Evolutionary conservation across 2,888 invertebrate genomes (phyloP), one percentile per base, ranked within the genome.

Genomic region (Athalia circularis): DNA sequence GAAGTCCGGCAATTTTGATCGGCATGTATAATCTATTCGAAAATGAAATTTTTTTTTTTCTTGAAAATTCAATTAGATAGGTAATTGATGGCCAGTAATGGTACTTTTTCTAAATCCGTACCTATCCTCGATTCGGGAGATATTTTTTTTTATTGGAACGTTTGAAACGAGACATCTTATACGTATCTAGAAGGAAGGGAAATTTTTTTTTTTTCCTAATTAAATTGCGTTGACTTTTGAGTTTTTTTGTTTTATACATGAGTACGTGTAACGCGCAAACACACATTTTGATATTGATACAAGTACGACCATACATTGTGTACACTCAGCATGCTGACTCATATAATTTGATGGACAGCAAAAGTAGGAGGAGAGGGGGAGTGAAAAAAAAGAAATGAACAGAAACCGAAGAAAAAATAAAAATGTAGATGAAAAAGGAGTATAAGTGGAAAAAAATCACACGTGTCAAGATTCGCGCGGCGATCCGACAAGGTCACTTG

Each of bases 391-490:
- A 59, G 61, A 62, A 57, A 15, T 48, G 65, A 68, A 8, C 57
- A 59, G 43, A 52, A 48, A 52, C 0, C 48, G 48, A 80, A 61
- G 75, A 61, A 59, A 4, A 62, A 57, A 61, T 54, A 61, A 45
- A 54, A 79, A 78, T 79, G 59, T 50, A 72, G 77, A 72, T 75
- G 79, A 72, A 77, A 48, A 76, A 75, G 45, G 70, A 76, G 57
- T 47, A 57, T 13, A 75, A 78, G 65, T 59, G 13, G 61, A 61
- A 61, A 64, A 43, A 47, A 54, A 68, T 68, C 61, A 59, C 74
- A 74, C 74, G 74, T 74, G 74, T 62, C 62, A 47, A 74, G 74
- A 62, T 62, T 62, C 74, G 74, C 74, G 13, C 7, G 29, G 74
- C 74, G 45, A 62, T 52, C 52, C n/a, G 65, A 68, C 68, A 68